Evolutionary conservation across 1,140 invertebrate genomes (phyloP).

Genomic region (Leucophenga varia): DNA sequence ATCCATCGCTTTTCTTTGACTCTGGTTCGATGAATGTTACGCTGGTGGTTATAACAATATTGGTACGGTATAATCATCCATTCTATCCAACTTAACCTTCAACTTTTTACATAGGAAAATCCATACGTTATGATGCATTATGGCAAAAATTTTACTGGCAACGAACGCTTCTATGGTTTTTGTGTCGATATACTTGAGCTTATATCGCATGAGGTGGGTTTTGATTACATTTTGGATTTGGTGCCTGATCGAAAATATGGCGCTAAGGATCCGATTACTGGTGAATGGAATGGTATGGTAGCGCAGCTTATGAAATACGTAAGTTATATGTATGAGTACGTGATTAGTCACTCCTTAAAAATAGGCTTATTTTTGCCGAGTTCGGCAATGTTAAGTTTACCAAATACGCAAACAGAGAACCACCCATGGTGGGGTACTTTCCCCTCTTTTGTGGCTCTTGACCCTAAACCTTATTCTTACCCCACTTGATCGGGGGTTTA

Average conservation of each 20-base stretch:
- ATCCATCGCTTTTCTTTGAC: constrained; percentile 80
- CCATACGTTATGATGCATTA: constrained; percentile 94
- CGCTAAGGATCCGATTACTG: constrained; percentile 82
- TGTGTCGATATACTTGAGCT: constrained; percentile 92
- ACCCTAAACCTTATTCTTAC: too few relatives aligned
- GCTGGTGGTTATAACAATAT: constrained; percentile 59
- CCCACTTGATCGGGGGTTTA: too few relatives aligned
- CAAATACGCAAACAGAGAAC: too few relatives aligned
- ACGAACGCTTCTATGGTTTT: constrained; percentile 91
- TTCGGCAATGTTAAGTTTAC: too few relatives aligned
- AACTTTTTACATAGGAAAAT: constrained; percentile 68
- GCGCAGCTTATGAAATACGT: constrained; percentile 54
- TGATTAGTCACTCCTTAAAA: too few relatives aligned
- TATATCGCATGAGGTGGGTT: constrained; percentile 84
- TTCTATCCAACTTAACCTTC: neutral
- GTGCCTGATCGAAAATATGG: constrained; percentile 96
- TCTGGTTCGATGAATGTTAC: constrained; percentile 82
- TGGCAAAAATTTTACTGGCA: constrained; percentile 80
- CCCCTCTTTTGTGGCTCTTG: too few relatives aligned
- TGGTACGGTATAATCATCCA: constrained; percentile 33
- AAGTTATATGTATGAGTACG: constrained; percentile 5
- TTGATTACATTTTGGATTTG: constrained; percentile 86
- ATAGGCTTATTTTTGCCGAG: too few relatives aligned
- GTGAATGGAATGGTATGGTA: constrained; percentile 92
- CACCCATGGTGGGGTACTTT: too few relatives aligned